Conservation (phyloP, 35 echinoderm and acorn worm genomes). For the Apostichopus californicus region DNA sequence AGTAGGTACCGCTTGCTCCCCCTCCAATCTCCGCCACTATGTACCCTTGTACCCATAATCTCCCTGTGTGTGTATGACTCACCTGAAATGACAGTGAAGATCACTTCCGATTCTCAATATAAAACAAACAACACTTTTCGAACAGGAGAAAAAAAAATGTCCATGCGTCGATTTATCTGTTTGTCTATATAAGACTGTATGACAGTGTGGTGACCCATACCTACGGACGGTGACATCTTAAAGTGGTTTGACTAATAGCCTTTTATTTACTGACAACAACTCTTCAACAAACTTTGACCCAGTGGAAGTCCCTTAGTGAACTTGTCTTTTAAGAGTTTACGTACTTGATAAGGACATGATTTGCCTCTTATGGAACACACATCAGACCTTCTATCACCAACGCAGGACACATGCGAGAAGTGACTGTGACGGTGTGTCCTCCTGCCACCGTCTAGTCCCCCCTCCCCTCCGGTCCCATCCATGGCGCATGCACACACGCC, state of each 20-base stretch:
- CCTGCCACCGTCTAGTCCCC: no score
- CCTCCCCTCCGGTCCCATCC: no score
- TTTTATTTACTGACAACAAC: constrained; percentile 14
- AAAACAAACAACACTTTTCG: background rate
- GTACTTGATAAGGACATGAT: no score
- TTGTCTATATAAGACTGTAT: background rate
- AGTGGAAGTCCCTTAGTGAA: background rate
- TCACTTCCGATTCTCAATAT: background rate
- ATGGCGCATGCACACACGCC: no score
- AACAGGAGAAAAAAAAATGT: background rate
- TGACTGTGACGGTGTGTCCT: no score
- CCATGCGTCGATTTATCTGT: background rate
- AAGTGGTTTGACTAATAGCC: background rate
- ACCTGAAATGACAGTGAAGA: background rate
- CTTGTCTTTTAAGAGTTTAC: background rate
- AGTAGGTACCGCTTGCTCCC: no score
- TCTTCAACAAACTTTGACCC: constrained; percentile 19
- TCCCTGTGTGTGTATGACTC: background rate
- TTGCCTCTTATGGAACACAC: no score
- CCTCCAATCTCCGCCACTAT: no score
- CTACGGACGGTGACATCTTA: background rate
- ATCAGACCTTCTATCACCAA: no score
- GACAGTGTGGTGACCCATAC: background rate
- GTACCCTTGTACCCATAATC: background rate
- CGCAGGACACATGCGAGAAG: no score